Evolutionary conservation across 2,888 invertebrate genomes (phyloP).

Genomic region (Gari tellinella): DNA sequence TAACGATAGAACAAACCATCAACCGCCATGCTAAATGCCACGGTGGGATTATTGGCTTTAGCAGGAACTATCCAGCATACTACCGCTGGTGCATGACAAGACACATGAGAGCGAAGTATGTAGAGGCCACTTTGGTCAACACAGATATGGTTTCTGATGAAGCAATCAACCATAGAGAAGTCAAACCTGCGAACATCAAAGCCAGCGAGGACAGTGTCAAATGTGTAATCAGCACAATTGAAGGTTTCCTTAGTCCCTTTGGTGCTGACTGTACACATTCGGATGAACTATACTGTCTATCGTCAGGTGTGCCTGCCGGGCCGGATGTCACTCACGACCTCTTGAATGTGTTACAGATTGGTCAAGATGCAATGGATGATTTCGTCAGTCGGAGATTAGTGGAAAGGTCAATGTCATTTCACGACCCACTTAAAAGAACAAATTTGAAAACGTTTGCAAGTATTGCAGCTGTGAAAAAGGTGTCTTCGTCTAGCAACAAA

Average conservation of each 20-base stretch:
- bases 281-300: slow-evolving; percentile 25
- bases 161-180: too few species aligned
- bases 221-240: too few species aligned
- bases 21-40: slow-evolving; percentile 50
- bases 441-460: too few species aligned
- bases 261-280: background rate
- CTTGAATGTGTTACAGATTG: too few species aligned
- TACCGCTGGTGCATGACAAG: too few species aligned
- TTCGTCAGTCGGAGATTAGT: too few species aligned
- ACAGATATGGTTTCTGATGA: slow-evolving; percentile 11
- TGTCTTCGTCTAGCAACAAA: slow-evolving; percentile 5
- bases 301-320: slow-evolving; percentile 15
- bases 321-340: too few species aligned
- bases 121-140: slow-evolving; percentile 14
- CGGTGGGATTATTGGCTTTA: slow-evolving; percentile 49
- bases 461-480: background rate
- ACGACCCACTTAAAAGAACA: too few species aligned
- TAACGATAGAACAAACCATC: slow-evolving; percentile 55
- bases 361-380: too few species aligned
- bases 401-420: slow-evolving; percentile 26
- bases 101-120: slow-evolving; percentile 4
- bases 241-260: too few species aligned
- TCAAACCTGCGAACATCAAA: too few species aligned
- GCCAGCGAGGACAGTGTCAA: too few species aligned
- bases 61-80: slow-evolving; percentile 41